phyloP scores from a whole-genome alignment of 2,113 vertebrate species.

The Phainopepla nitens region DNA sequence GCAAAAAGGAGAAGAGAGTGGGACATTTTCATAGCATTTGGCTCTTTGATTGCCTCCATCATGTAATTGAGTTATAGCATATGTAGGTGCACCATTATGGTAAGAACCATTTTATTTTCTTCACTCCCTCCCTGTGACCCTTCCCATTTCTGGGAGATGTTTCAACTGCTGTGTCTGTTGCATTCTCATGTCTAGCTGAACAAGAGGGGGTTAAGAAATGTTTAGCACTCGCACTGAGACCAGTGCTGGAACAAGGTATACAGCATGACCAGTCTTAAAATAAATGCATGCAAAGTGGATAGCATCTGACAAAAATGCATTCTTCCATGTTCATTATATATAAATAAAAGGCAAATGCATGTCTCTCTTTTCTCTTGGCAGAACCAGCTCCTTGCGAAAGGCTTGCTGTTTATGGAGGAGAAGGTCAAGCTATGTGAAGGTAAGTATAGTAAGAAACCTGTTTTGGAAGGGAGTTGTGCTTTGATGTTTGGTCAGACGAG shows the following conservation, averaged over 20 bases:
- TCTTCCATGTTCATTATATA: neutral
- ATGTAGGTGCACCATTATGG: neutral
- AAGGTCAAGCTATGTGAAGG: slow-evolving; percentile 86
- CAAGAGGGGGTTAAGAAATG: neutral
- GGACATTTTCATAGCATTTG: neutral
- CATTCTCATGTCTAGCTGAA: neutral
- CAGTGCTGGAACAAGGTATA: neutral
- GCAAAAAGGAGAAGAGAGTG: neutral
- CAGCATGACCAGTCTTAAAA: neutral
- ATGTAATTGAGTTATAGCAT: neutral
- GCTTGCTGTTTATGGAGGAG: slow-evolving; percentile 85
- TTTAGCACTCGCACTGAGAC: neutral
- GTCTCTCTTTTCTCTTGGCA: slow-evolving; percentile 71
- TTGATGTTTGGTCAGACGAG: neutral
- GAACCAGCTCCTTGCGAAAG: slow-evolving; percentile 92
- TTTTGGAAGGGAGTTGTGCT: neutral
- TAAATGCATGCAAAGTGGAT: neutral
- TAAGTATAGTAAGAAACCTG: slow-evolving; percentile 52
- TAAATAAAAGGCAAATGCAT: neutral
- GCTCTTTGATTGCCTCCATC: neutral
- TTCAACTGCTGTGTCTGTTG: neutral
- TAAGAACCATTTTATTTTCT: neutral
- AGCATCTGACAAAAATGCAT: neutral
- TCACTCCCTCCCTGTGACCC: neutral
- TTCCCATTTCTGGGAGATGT: neutral